phyloP scores from a whole-genome alignment of 2,888 invertebrate genomes.

The Dasysyrphus tricinctus region DNA sequence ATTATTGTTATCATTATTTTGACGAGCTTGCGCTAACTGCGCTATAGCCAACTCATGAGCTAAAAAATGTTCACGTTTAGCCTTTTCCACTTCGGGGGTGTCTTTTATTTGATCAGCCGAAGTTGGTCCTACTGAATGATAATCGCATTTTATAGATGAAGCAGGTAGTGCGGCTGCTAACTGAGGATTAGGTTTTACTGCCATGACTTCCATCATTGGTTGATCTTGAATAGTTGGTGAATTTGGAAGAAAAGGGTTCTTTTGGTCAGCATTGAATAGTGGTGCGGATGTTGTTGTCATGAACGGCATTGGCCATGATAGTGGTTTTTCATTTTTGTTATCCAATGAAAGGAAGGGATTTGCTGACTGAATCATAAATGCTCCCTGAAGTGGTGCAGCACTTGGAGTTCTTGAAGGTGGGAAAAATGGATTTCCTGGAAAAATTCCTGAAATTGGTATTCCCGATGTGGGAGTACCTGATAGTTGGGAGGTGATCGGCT shows the following conservation, averaged over 20 bases:
- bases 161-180: not conserved
- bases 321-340: not conserved
- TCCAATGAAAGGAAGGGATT: slow-evolving; percentile 25
- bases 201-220: no score
- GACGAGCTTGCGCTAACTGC: slow-evolving; percentile 78
- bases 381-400: not conserved
- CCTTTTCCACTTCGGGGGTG: slow-evolving; percentile 77
- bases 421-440: slow-evolving; percentile 7
- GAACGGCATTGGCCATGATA: not conserved
- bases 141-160: not conserved
- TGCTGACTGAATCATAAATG: slow-evolving; percentile 10
- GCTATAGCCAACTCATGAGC: slow-evolving; percentile 81
- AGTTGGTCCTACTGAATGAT: not conserved
- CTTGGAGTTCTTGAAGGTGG: slow-evolving; percentile 10
- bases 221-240: not conserved
- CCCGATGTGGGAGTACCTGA: not conserved
- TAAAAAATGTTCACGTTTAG: slow-evolving; percentile 80
- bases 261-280: slow-evolving; percentile 22
- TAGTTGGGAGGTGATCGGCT: not conserved
- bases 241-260: slow-evolving; percentile 55
- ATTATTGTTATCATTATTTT: slow-evolving; percentile 22
- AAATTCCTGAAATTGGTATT: not conserved
- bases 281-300: not conserved
- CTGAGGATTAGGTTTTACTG: not conserved
- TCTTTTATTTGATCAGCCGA: slow-evolving; percentile 56